A percentile compares a stretch with the other conserved stretches of the same genome.
Evolutionary conservation across 2,888 invertebrate species (phyloP).

Genomic region (Magallana nippona): DNA sequence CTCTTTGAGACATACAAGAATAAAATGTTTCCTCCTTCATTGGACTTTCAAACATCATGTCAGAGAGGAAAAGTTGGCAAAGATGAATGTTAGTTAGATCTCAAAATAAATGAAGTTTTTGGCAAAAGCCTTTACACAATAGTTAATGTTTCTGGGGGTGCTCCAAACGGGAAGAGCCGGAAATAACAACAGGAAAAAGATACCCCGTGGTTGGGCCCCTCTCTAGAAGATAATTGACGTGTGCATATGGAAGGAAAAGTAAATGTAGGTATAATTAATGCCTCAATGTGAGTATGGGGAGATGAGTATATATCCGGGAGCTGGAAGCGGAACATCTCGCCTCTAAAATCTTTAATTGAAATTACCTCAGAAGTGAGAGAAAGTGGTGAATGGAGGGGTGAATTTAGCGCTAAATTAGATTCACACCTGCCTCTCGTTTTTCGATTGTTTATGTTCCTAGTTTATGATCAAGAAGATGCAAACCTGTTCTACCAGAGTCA

Average conservation of each 20-base stretch:
- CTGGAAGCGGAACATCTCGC: background rate
- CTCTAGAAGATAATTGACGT: conserved; percentile 15
- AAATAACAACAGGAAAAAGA: background rate
- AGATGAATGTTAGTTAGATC: background rate
- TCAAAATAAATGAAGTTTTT: conserved; percentile 13
- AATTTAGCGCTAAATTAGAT: conserved; percentile 25
- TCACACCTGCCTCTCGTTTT: conserved; percentile 13
- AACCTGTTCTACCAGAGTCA: background rate
- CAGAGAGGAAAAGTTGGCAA: conserved; percentile 12
- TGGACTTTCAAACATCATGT: background rate
- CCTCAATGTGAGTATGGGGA: background rate
- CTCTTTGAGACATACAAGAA: too few relatives aligned
- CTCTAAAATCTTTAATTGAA: conserved; percentile 18
- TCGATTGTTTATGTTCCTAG: conserved; percentile 11
- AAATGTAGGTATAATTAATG: conserved; percentile 11
- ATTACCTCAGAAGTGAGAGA: conserved; percentile 18
- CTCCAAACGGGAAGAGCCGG: background rate
- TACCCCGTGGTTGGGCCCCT: background rate
- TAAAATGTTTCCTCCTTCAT: background rate
- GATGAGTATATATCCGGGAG: background rate
- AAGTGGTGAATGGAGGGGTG: background rate
- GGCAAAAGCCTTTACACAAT: conserved; percentile 23
- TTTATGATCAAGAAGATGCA: conserved; percentile 18
- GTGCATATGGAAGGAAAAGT: conserved; percentile 24
- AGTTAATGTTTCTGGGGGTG: conserved; percentile 18